A percentile compares a stretch with the other conserved stretches of the same genome.
Conservation (phyloP, 2,797 vertebrate genomes). For the Sebastes minor region DNA sequence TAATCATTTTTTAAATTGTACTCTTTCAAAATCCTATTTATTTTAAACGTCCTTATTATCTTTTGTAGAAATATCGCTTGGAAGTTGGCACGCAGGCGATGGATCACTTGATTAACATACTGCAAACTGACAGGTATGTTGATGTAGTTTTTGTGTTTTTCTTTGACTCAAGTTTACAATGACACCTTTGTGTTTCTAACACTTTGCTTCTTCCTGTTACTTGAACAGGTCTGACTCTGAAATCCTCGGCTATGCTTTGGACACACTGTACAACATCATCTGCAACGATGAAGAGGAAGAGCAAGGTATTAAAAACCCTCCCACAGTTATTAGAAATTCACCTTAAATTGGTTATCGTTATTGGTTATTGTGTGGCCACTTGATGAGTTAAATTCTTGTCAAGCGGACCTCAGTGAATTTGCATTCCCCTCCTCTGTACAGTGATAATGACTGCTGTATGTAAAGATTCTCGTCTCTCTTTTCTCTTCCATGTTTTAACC, state of each 20-base stretch:
- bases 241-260: constrained; percentile 98
- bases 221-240: constrained; percentile 94
- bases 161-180: neutral
- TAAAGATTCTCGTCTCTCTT: constrained; percentile 79
- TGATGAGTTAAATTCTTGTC: constrained; percentile 11
- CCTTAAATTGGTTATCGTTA: neutral
- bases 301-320: constrained; percentile 83
- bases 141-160: neutral
- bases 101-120: constrained; percentile 92
- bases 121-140: constrained; percentile 93
- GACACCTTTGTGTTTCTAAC: neutral
- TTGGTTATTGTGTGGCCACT: neutral
- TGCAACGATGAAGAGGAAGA: constrained; percentile 97
- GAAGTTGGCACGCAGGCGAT: constrained; percentile 97
- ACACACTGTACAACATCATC: constrained; percentile 96
- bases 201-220: neutral
- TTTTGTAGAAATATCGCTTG: constrained; percentile 91
- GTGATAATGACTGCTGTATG: constrained; percentile 45
- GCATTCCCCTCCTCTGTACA: constrained; percentile 34
- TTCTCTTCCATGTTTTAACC: constrained; percentile 89
- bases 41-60: neutral
- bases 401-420: constrained; percentile 20
- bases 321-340: neutral
- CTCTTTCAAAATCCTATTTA: neutral
- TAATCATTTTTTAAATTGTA: neutral